phyloP scores from a whole-genome alignment of 2,888 invertebrate species.

The Spicauda simplicius region DNA sequence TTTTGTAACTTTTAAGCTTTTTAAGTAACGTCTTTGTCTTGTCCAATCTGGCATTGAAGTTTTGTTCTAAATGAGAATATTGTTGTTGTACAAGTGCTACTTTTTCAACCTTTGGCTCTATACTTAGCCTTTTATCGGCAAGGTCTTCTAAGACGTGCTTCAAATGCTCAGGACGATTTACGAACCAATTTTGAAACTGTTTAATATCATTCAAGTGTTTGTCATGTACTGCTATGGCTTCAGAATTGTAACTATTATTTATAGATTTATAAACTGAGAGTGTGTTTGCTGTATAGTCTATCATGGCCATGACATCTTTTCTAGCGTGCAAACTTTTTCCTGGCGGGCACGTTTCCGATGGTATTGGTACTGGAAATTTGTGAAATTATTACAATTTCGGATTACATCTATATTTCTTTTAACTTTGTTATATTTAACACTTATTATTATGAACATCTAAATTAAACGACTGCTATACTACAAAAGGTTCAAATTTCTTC shows the following conservation, averaged over 20 bases:
- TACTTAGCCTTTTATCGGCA: constrained; percentile 36
- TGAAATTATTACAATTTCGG: too few relatives aligned
- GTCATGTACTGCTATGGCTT: constrained; percentile 42
- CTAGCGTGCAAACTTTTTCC: constrained; percentile 45
- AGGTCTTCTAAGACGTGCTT: constrained; percentile 53
- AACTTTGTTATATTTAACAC: too few relatives aligned
- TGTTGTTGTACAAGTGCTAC: constrained; percentile 41
- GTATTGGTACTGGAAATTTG: background rate
- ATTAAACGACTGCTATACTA: too few relatives aligned
- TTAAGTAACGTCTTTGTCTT: constrained; percentile 33
- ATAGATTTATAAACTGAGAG: constrained; percentile 43
- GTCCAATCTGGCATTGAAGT: constrained; percentile 37
- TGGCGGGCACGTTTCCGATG: constrained; percentile 33
- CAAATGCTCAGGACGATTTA: constrained; percentile 53
- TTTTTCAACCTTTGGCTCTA: constrained; percentile 46
- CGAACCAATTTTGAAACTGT: constrained; percentile 43
- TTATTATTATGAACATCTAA: too few relatives aligned
- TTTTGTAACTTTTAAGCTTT: constrained; percentile 38
- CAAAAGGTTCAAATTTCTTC: too few relatives aligned
- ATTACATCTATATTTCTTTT: too few relatives aligned
- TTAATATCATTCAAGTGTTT: constrained; percentile 43
- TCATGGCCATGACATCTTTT: constrained; percentile 50
- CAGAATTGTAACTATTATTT: constrained; percentile 41
- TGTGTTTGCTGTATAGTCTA: constrained; percentile 44
- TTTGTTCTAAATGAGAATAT: constrained; percentile 38